Conservation (phyloP, 2,113 vertebrate genomes). For the Zootoca vivipara region DNA sequence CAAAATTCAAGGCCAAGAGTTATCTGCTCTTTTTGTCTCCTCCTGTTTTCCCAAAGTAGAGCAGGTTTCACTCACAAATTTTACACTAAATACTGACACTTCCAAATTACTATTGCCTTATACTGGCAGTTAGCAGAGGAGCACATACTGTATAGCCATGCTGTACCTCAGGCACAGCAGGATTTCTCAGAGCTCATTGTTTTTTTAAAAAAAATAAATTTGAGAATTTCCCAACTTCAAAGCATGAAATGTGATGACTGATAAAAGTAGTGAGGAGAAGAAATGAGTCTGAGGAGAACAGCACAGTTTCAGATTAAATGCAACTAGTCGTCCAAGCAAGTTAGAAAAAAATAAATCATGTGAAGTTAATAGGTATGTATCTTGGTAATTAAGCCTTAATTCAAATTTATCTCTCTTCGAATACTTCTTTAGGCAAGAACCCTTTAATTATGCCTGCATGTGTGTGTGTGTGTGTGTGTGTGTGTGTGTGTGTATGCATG, state of each 20-base stretch:
- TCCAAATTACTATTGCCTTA: background rate
- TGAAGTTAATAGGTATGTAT: slow-evolving; percentile 44
- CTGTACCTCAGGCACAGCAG: background rate
- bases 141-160: background rate
- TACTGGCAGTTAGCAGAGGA: background rate
- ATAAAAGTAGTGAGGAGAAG: slow-evolving; percentile 40
- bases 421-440: slow-evolving; percentile 45
- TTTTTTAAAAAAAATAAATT: background rate
- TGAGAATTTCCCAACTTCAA: slow-evolving; percentile 8
- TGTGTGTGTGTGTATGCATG: background rate
- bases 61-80: background rate
- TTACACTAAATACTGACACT: background rate
- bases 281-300: slow-evolving; percentile 55
- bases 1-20: background rate
- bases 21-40: background rate
- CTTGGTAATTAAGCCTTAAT: slow-evolving; percentile 54
- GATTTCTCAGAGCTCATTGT: slow-evolving; percentile 1
- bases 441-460: slow-evolving; percentile 29
- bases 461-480: too few relatives aligned
- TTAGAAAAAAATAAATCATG: background rate
- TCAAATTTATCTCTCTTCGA: slow-evolving; percentile 49
- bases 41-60: background rate
- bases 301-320: slow-evolving; percentile 36
- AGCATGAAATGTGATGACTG: background rate
- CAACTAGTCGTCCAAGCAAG: background rate